A percentile compares a stretch with the other conserved stretches of the same genome.
Conservation (phyloP, 2,888 invertebrate genomes). For the Drosophila anceps region DNA sequence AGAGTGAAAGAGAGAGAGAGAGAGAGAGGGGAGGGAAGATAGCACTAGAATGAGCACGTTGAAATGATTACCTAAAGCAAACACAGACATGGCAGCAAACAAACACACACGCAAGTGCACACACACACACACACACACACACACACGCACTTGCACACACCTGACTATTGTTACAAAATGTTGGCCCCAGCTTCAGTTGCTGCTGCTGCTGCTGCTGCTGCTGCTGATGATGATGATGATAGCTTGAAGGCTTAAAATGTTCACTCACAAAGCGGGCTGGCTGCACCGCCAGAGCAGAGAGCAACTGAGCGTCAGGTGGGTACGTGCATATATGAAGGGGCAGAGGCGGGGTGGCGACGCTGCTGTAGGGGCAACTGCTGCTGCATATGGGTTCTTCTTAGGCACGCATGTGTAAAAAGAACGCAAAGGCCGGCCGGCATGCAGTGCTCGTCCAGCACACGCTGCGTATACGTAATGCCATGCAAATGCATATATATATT, state of each 20-base stretch:
- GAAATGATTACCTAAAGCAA: slow-evolving; percentile 80
- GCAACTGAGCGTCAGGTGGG: background rate
- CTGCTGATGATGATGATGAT: slow-evolving; percentile 46
- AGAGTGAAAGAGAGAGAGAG: background rate
- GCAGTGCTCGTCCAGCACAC: slow-evolving; percentile 21
- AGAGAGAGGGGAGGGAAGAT: background rate
- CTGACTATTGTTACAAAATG: slow-evolving; percentile 73
- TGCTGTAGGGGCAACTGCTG: slow-evolving; percentile 27
- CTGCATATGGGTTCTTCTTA: slow-evolving; percentile 48
- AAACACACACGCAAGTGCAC: slow-evolving; percentile 26
- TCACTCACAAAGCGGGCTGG: slow-evolving; percentile 51
- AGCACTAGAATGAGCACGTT: slow-evolving; percentile 59
- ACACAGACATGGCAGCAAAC: slow-evolving; percentile 76
- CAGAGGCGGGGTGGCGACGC: slow-evolving; percentile 21
- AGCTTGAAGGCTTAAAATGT: slow-evolving; percentile 76
- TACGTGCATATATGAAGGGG: background rate
- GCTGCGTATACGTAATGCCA: slow-evolving; percentile 74
- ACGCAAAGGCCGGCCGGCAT: slow-evolving; percentile 54
- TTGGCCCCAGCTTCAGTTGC: slow-evolving; percentile 29
- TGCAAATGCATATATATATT: slow-evolving; percentile 49
- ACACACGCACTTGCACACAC: slow-evolving; percentile 12
- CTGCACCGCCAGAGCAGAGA: slow-evolving; percentile 6
- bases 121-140: slow-evolving; percentile 5
- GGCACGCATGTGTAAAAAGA: slow-evolving; percentile 79
- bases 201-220: slow-evolving; percentile 14